phyloP scores from a whole-genome alignment of 2,797 vertebrate genomes.

The Sebastiscus albofasciatus region DNA sequence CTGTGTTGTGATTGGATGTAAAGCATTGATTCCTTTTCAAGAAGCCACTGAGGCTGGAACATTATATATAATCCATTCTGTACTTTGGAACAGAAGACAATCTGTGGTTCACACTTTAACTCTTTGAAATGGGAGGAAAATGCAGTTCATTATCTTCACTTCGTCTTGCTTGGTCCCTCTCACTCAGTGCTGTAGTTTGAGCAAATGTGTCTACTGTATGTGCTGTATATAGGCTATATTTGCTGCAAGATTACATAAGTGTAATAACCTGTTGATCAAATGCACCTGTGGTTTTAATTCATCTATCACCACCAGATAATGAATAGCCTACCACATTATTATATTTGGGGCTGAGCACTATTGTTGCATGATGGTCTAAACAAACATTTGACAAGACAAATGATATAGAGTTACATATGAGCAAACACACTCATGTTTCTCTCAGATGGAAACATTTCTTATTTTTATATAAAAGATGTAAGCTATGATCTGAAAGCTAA shows the following conservation, averaged over 20 bases:
- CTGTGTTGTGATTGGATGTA: background rate
- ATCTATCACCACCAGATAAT: slow-evolving; percentile 43
- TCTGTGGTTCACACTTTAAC: background rate
- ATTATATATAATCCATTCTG: background rate
- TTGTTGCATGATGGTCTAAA: background rate
- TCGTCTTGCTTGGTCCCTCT: too few species aligned
- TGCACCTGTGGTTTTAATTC: background rate
- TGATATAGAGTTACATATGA: background rate
- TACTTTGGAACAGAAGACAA: background rate
- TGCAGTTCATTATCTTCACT: too few species aligned
- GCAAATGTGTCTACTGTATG: background rate
- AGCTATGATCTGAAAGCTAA: background rate
- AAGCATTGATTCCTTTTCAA: background rate
- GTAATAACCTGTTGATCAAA: background rate
- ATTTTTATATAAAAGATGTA: background rate
- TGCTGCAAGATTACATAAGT: background rate
- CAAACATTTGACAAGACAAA: slow-evolving; percentile 27
- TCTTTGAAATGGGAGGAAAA: too few species aligned
- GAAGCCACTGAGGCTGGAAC: background rate
- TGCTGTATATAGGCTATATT: background rate
- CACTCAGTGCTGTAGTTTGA: background rate
- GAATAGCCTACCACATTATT: background rate
- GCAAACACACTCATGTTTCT: slow-evolving; percentile 5
- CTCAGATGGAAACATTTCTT: slow-evolving; percentile 23
- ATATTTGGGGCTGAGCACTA: background rate